These are phyloP conservation scores for Triplophysa dalaica DNA, from an alignment of 2,113 vertebrate genomes.

Conservation along the genomic window DNA sequence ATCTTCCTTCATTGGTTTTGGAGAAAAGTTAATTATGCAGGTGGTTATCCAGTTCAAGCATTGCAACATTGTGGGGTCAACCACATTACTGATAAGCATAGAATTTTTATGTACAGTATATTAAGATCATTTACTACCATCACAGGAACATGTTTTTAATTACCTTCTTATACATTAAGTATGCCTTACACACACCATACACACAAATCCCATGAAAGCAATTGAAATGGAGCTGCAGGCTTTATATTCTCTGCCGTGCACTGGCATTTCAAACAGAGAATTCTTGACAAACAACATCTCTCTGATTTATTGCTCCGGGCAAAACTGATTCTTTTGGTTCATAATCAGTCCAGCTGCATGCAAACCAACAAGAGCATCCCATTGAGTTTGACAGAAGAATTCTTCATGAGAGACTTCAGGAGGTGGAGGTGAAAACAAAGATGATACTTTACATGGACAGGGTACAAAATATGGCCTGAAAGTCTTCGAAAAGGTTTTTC, in stretches of 20 bases:
- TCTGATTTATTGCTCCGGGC: constrained; percentile 43
- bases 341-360: constrained; percentile 32
- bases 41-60: neutral
- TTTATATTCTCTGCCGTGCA: constrained; percentile 25
- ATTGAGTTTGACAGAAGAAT: constrained; percentile 31
- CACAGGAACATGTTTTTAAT: neutral
- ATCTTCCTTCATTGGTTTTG: too few relatives aligned
- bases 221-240: constrained; percentile 5
- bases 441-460: neutral
- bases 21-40: too few relatives aligned
- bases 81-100: neutral
- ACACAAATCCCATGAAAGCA: neutral
- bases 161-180: too few relatives aligned
- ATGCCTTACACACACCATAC: neutral
- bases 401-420: constrained; percentile 36
- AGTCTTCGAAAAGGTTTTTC: too few relatives aligned
- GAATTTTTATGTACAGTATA: neutral
- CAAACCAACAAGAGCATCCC: constrained; percentile 6
- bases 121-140: neutral
- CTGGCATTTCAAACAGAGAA: constrained; percentile 37
- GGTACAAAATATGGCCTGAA: too few relatives aligned
- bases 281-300: constrained; percentile 43
- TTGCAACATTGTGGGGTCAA: neutral
- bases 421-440: constrained; percentile 3
- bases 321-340: constrained; percentile 43